Conservation (phyloP, 2,888 invertebrate species). For the Tipula unca region DNA sequence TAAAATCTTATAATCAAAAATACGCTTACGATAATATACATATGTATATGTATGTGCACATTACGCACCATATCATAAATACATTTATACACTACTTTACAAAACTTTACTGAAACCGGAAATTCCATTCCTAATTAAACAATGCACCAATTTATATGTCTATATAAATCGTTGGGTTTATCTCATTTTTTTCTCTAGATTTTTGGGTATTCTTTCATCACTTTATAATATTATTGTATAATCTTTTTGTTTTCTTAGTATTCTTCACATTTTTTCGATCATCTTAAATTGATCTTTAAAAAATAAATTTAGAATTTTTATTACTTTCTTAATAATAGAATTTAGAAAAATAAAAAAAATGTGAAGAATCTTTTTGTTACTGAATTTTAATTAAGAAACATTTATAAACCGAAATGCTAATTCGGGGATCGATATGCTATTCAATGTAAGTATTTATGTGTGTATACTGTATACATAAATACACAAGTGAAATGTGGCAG, state of each 20-base stretch:
- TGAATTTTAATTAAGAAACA: background rate
- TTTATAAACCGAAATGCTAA: background rate
- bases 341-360: background rate
- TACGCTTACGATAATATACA: background rate
- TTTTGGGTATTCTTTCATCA: background rate
- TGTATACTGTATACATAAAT: too few relatives aligned
- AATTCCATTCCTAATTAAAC: background rate
- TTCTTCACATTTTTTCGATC: background rate
- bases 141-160: background rate
- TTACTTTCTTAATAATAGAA: background rate
- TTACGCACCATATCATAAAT: background rate
- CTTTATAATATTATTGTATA: background rate
- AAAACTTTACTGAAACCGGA: background rate
- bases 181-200: background rate
- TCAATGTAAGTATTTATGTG: too few relatives aligned
- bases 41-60: background rate
- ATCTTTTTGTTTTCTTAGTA: background rate
- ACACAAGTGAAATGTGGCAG: background rate
- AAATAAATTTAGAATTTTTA: background rate
- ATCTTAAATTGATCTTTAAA: constrained; percentile 8
- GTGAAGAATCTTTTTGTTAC: background rate
- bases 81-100: too few relatives aligned
- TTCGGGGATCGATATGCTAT: background rate
- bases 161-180: background rate
- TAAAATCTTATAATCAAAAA: background rate